phyloP scores from a whole-genome alignment of 2,113 vertebrate species.

The Rousettus leschenaultii region DNA sequence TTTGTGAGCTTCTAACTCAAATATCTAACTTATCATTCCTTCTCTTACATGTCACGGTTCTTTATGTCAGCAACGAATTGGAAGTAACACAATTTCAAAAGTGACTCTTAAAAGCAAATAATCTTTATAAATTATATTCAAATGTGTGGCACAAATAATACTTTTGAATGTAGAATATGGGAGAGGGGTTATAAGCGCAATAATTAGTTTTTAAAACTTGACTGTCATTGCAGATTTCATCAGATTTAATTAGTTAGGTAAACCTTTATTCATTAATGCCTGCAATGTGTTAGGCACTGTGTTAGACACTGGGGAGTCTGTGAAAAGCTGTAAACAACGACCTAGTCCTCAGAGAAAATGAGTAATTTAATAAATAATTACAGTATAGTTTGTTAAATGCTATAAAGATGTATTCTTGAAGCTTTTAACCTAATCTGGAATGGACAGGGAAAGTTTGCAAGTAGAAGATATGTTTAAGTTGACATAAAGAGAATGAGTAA shows the following conservation, averaged over 20 bases:
- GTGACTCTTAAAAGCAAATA: not conserved
- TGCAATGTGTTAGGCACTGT: not conserved
- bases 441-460: slow-evolving; percentile 5
- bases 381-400: not conserved
- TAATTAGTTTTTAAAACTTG: not conserved
- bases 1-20: not conserved
- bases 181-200: not conserved
- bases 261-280: not conserved
- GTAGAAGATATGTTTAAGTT: not conserved
- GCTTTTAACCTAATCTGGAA: not conserved
- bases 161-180: not conserved
- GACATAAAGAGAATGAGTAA: not conserved
- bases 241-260: not conserved
- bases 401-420: not conserved
- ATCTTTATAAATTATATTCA: not conserved
- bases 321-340: not conserved
- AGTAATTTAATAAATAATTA: slow-evolving; percentile 23
- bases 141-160: not conserved
- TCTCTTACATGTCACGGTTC: not conserved
- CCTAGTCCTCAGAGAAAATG: not conserved
- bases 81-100: not conserved
- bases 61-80: not conserved
- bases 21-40: not conserved
- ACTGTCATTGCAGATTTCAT: not conserved
- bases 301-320: not conserved